Evolutionary conservation across 2,113 vertebrate genomes (phyloP), one percentile per base, ranked within the genome.

Genomic region (Paradoxurus hermaphroditus): DNA sequence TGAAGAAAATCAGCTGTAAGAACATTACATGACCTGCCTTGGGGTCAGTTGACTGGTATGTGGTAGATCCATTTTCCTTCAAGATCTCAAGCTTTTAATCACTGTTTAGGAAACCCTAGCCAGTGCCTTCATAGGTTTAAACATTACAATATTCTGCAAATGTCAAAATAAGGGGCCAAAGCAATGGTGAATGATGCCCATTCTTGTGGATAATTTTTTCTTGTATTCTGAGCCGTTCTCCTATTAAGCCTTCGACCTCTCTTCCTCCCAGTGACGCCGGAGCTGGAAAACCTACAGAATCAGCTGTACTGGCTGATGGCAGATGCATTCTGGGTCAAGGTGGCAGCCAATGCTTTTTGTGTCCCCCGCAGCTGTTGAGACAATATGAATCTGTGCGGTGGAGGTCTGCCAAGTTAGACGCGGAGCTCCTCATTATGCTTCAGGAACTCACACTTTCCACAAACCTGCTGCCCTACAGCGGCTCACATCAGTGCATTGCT

Each of bases 401-500:
- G 98, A 98, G 97, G 90, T 70, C 44, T 96, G 98, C 98, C 99
- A 98, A 97, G 95, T 67, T 75, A 95, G 97, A 96, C 91, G 95
- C 88, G 39, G 1, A 1, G 96, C 97, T 98, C 97, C 97, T 98
- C 96, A 96, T 97, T 98, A 97, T 96, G 97, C 98, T 98, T 96
- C 86, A 94, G 98, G 98, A 98, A 87, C 97, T 97, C 97, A 91
- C 98, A 98, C 98, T 99, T 98, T 98, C 96, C 96, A 46, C 98
- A 98, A 99, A 98, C 99, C 98, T 98, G 94, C 98, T 98, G 98
- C 98, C 99, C 98, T 99, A 98, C 98, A 98, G 98, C 98, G 98
- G 98, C 98, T 99, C 99, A 98, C 98, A 99, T 99, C 99, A 99
- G 99, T 99, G 99, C 98, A 98, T 98, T 99, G 98, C 99, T 99